Percentiles rank a stretch among this genome's conserved stretches.
These are phyloP conservation scores for Athene cunicularia DNA, from an alignment of 2,113 vertebrate species.

Conservation along the genomic window DNA sequence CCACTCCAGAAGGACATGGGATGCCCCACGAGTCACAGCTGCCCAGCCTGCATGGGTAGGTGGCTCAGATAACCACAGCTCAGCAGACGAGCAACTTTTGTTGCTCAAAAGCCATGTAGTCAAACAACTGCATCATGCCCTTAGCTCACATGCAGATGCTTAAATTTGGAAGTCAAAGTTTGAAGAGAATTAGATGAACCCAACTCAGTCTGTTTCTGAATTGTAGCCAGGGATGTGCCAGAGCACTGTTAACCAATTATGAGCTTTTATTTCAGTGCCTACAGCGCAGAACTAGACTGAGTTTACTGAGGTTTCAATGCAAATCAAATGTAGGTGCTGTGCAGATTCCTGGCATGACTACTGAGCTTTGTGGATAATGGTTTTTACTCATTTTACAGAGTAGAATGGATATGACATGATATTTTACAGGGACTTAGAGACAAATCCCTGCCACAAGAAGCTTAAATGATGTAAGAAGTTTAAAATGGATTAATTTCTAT, in stretches of 20 bases:
- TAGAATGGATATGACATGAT: background rate
- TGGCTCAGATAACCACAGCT: background rate
- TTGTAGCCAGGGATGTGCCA: background rate
- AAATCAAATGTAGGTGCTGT: background rate
- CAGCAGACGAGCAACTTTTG: background rate
- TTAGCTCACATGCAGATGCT: background rate
- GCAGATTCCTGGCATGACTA: background rate
- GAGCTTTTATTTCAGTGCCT: background rate
- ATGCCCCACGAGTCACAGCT: background rate
- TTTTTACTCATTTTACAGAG: background rate
- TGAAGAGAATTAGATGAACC: background rate
- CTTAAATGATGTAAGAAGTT: background rate
- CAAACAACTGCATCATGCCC: background rate
- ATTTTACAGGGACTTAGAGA: constrained; percentile 2
- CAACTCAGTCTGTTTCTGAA: background rate
- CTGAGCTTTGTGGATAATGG: background rate
- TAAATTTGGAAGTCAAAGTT: background rate
- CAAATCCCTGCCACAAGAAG: background rate
- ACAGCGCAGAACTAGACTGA: background rate
- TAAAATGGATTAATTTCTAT: background rate
- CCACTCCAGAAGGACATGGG: background rate
- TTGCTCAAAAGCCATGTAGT: background rate
- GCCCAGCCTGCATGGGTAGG: background rate
- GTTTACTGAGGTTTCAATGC: background rate
- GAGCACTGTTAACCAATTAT: background rate